Evolutionary conservation across 2,113 vertebrate species (phyloP), one percentile per base, ranked within the genome.

Genomic region (Takifugu bimaculatus): DNA sequence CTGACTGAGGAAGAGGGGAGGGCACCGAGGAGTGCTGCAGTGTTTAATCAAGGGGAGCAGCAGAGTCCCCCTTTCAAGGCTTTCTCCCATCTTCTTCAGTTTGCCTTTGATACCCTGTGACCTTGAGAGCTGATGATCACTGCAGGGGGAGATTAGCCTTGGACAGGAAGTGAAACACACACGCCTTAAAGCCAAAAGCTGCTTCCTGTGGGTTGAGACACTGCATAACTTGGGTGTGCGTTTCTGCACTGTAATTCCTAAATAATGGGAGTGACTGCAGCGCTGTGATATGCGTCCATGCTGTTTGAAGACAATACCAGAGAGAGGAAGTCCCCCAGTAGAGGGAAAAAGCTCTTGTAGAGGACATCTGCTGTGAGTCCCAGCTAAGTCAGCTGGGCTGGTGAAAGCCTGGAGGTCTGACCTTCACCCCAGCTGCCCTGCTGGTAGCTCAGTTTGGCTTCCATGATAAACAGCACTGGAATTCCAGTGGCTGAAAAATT

Each of bases 381-480:
- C 28, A 45, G 44, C 56, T 80, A 85, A 85, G 77, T 71, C 79
- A 73, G 75, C 78, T 82, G 83, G 66, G 69, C 5, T 1, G 42
- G 50, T 57, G 63, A 81, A 74, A 77, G 72, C 68, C 50, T 70
- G 44, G 60, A 66, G 50, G 26, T 53, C 44, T 79, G 80, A 85
- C 87, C 80, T 85, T 79, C 69, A 68, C 25, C 48, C 74, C 69
- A 68, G 62, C 45, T 61, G 2, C 76, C 75, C 81, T 65, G 73
- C 79, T 80, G 74, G 54, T 74, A 53, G 49, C 54, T 72, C 61
- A 64, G 58, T 71, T 83, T 60, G 60, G 73, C 74, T 79, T 58
- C 39, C 66, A 68, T 55, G 63, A 58, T 67, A 84, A 81, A 79
- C 69, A 87, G 76, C 76, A 70, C 39, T 60, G 79, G 77, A 85